A percentile compares a stretch with the other conserved stretches of the same genome.
phyloP scores from a whole-genome alignment of 2,797 vertebrate genomes.

The Anableps anableps region DNA sequence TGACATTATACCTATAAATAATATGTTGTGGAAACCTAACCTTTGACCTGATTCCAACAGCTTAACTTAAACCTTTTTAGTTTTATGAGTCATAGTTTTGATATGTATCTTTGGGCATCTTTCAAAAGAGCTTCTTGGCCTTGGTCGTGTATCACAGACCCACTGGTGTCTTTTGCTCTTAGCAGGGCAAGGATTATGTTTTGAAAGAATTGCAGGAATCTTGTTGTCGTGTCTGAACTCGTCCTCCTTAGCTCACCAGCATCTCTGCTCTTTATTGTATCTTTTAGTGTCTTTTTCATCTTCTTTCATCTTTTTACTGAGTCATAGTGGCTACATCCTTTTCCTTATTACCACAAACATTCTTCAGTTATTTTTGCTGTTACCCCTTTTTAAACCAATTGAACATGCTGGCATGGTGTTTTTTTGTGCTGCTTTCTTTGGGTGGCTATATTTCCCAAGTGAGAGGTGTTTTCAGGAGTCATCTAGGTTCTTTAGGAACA shows the following conservation, averaged over 20 bases:
- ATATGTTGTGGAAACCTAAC: not conserved
- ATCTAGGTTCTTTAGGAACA: not conserved
- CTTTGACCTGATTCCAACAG: not conserved
- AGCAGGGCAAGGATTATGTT: constrained; percentile 22
- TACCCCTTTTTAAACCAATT: too few species aligned
- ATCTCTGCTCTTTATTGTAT: constrained; percentile 8
- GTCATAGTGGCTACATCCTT: not conserved
- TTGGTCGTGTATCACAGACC: not conserved
- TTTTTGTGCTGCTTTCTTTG: not conserved
- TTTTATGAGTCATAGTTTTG: not conserved
- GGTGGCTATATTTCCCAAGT: not conserved
- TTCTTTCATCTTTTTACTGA: not conserved
- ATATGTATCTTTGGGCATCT: not conserved
- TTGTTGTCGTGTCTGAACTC: constrained; percentile 59
- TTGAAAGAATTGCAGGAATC: constrained; percentile 56
- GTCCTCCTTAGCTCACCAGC: constrained; percentile 23
- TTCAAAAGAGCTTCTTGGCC: not conserved
- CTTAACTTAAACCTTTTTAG: not conserved
- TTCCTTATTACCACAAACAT: not conserved
- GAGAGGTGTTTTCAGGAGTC: not conserved
- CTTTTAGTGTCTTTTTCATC: not conserved
- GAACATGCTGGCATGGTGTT: not conserved
- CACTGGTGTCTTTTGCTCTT: not conserved
- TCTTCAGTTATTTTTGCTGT: not conserved
- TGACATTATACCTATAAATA: not conserved